Evolutionary conservation across 2,888 invertebrate genomes (phyloP), one percentile per base, ranked within the genome.

Genomic region (Schizotus pectinicornis): DNA sequence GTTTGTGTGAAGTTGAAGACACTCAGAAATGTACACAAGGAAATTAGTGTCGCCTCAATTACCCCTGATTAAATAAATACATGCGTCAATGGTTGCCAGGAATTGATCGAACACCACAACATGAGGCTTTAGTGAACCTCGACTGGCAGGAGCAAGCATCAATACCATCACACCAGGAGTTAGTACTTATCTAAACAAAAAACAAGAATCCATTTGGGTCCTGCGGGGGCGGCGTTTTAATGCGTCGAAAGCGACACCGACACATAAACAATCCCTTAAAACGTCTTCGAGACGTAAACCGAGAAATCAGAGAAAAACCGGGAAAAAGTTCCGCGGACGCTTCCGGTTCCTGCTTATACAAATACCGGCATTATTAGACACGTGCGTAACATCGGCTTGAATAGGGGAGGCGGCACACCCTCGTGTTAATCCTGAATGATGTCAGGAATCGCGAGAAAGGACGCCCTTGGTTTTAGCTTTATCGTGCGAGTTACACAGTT

Each of bases 291-390:
- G 12, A 37, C 30, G 31, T 48, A 38, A 13, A 37, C 36, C 30
- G 7, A 6, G 32, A 52, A 52, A 37, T 43, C 30, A 48, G 37
- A 37, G 7, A 9, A 54, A 54, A 58, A 53, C 32, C 36, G 6
- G 51, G 54, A 36, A 59, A 46, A 56, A 11, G 39, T 54, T 47
- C 30, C 32, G 52, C 14, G 35, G 8, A 42, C 56, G 49, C 60
- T 57, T 59, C 64, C 62, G 59, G 61, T 57, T 51, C 32, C 13
- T 54, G 45, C 36, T 38, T 58, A 57, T 56, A 69, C 66, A 65
- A 66, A 67, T 62, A 56, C 62, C 62, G 54, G 49, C 58, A 67
- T 67, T 69, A 67, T 64, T 45, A 52, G 57, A 62, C 69, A 69
- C 67, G 69, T 68, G 69, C 65, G 50, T 48, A 53, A 59, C 57